phyloP scores from a whole-genome alignment of 2,888 invertebrate species.

The Bimastos eiseni region DNA sequence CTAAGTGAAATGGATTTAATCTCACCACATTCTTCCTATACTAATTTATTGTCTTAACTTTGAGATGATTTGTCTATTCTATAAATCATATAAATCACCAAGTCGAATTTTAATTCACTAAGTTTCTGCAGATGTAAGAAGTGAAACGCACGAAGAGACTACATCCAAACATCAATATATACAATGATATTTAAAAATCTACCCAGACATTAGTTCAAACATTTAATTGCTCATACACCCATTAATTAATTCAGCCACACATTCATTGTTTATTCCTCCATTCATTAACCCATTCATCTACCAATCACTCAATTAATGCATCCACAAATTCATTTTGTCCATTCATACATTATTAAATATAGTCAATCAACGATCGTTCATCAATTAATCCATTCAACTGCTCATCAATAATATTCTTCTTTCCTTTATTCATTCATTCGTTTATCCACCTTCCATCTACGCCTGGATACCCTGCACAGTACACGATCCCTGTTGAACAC shows the following conservation, averaged over 20 bases:
- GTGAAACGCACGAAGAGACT: not conserved
- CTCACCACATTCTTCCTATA: too few relatives aligned
- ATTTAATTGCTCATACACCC: not conserved
- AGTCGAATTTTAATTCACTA: not conserved
- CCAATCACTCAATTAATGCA: not conserved
- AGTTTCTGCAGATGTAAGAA: not conserved
- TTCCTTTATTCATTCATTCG: not conserved
- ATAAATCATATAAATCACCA: not conserved
- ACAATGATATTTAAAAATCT: not conserved
- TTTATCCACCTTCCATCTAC: not conserved
- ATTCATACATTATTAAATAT: too few relatives aligned
- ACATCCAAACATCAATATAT: not conserved
- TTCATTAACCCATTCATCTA: not conserved
- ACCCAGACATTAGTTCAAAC: not conserved
- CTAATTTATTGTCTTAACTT: too few relatives aligned
- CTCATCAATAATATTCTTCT: not conserved
- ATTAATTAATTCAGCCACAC: not conserved
- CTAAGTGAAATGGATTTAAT: too few relatives aligned
- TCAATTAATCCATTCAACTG: too few relatives aligned
- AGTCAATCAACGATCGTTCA: too few relatives aligned
- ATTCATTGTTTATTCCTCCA: too few relatives aligned
- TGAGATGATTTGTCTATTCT: too few relatives aligned
- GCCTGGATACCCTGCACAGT: not conserved
- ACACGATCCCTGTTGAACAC: not conserved
- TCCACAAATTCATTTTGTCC: too few relatives aligned